A percentile compares a stretch with the other conserved stretches of the same genome.
Conservation (phyloP, 2,797 vertebrate genomes). For the Typhlichthys eigenmanni region DNA sequence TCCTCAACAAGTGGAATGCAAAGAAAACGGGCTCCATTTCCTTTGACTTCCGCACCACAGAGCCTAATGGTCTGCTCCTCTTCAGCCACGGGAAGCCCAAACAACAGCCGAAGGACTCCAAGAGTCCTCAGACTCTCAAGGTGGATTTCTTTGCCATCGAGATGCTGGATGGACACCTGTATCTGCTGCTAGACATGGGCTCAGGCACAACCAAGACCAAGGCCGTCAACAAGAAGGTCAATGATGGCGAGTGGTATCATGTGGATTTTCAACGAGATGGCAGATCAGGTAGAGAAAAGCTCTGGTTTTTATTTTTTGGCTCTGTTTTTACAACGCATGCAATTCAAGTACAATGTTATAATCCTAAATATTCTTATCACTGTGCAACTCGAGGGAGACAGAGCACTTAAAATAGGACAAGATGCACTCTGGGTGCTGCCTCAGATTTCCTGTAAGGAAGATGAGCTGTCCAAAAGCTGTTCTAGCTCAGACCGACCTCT, state of each 20-base stretch:
- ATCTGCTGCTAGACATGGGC: constrained; percentile 95
- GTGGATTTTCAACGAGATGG: constrained; percentile 98
- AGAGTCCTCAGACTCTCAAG: constrained; percentile 89
- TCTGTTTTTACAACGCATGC: neutral
- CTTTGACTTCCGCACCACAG: constrained; percentile 97
- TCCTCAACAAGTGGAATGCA: constrained; percentile 96
- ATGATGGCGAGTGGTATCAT: constrained; percentile 98
- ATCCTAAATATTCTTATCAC: constrained; percentile 1
- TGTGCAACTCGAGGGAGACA: neutral
- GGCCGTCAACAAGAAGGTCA: constrained; percentile 95
- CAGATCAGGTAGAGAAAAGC: constrained; percentile 83
- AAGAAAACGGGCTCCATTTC: constrained; percentile 98
- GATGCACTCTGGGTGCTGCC: neutral
- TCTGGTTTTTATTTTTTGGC: neutral
- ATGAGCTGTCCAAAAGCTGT: constrained; percentile 5
- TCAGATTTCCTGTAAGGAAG: neutral
- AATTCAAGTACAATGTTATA: neutral
- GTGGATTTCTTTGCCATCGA: constrained; percentile 99
- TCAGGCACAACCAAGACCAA: constrained; percentile 96
- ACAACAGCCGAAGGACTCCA: constrained; percentile 91
- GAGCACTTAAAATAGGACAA: neutral
- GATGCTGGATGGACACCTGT: constrained; percentile 96
- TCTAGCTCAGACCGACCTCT: neutral
- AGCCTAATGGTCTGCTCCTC: constrained; percentile 95
- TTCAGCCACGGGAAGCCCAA: constrained; percentile 96